Evolutionary conservation across 2,113 vertebrate genomes (phyloP).

Genomic region (Himantopus leucocephalus): DNA sequence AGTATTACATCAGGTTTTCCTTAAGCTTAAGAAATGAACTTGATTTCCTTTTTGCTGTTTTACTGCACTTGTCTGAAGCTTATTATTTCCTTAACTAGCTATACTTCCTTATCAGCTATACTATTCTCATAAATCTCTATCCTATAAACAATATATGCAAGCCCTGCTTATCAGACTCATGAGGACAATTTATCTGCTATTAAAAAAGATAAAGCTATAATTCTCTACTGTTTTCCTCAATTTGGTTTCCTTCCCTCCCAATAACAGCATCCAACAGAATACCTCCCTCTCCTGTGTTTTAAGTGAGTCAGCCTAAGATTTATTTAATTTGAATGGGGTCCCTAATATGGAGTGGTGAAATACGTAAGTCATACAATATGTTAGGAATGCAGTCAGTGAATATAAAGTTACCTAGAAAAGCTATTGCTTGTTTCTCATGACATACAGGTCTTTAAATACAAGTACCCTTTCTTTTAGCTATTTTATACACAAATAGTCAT

Average conservation of each 20-base stretch:
- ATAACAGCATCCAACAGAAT: background rate
- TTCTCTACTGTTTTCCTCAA: background rate
- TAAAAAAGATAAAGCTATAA: background rate
- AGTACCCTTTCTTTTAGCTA: background rate
- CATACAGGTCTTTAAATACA: background rate
- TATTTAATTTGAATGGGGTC: background rate
- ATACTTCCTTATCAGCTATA: background rate
- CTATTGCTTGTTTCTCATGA: background rate
- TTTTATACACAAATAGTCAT: background rate
- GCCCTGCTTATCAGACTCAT: background rate
- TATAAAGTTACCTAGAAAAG: background rate
- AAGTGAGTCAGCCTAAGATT: background rate
- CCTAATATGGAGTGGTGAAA: background rate
- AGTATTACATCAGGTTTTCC: background rate
- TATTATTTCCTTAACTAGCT: background rate
- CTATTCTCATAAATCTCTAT: background rate
- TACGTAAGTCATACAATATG: rapidly evolving
- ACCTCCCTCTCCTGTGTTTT: background rate
- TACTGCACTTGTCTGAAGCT: background rate
- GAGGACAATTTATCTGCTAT: background rate
- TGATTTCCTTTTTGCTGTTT: background rate
- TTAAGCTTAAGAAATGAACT: background rate
- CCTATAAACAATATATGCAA: background rate
- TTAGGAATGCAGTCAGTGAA: background rate
- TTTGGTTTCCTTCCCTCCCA: background rate